Percentiles rank a stretch among this genome's conserved stretches.
These are phyloP conservation scores for Chrysodeixis includens DNA, from an alignment of 2,888 invertebrate genomes.

Conservation along the genomic window DNA sequence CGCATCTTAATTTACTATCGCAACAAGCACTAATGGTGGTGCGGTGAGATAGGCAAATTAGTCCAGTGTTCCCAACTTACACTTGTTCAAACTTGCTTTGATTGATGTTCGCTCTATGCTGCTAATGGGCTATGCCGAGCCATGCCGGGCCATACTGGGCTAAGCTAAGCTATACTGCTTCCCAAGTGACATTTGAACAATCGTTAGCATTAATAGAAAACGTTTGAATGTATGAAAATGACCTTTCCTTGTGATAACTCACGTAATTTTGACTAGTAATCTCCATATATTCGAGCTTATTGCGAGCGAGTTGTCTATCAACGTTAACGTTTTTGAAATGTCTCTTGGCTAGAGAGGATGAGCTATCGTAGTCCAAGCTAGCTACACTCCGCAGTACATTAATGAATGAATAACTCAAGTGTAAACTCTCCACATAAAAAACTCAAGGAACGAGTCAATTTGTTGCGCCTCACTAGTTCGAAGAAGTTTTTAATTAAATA, in stretches of 20 bases:
- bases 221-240: no score
- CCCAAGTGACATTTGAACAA: no score
- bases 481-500: neutral
- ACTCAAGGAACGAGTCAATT: constrained; percentile 2
- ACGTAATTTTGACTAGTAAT: no score
- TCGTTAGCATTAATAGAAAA: no score
- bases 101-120: constrained; percentile 37
- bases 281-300: no score
- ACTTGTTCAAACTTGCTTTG: constrained; percentile 39
- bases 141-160: neutral
- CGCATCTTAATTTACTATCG: constrained; percentile 12
- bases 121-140: constrained; percentile 7
- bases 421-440: neutral
- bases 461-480: neutral
- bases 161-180: constrained; percentile 1
- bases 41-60: constrained; percentile 31
- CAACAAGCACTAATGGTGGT: constrained; percentile 11
- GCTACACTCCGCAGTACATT: constrained; percentile 7
- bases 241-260: no score
- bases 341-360: no score
- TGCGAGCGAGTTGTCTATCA: no score
- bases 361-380: constrained; percentile 11
- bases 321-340: no score
- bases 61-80: constrained; percentile 13
- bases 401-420: constrained; percentile 14